These are phyloP conservation scores for Lasioglossum marginatum DNA, from an alignment of 2,888 invertebrate species.

Conservation along the genomic window DNA sequence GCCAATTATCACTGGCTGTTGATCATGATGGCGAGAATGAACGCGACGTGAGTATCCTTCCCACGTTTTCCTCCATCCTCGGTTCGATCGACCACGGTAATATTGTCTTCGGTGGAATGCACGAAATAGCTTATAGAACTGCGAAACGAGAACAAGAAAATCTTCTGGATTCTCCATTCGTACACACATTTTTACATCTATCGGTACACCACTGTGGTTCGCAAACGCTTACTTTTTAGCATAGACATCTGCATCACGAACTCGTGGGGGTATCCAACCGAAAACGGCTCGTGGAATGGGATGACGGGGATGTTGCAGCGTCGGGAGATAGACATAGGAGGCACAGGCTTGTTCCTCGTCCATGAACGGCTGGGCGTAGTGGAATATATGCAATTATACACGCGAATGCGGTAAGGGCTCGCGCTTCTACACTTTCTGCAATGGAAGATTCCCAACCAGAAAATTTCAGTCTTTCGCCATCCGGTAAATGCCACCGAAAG, in stretches of 20 bases:
- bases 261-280: slow-evolving; percentile 80
- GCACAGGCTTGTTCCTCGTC: slow-evolving; percentile 86
- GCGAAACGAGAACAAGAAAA: not conserved
- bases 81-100: not conserved
- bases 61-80: not conserved
- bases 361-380: slow-evolving; percentile 87
- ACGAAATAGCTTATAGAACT: not conserved
- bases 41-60: slow-evolving; percentile 78
- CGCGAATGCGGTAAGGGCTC: slow-evolving; percentile 86
- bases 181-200: not conserved
- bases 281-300: slow-evolving; percentile 81
- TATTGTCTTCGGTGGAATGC: not conserved
- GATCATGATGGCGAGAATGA: slow-evolving; percentile 79
- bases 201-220: not conserved
- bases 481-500: not conserved
- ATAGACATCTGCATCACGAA: slow-evolving; percentile 69
- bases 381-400: slow-evolving; percentile 89
- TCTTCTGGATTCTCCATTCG: not conserved
- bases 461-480: not conserved
- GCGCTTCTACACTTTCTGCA: not conserved
- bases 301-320: slow-evolving; percentile 80
- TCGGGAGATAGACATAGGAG: slow-evolving; percentile 82
- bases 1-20: slow-evolving; percentile 78
- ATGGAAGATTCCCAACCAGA: not conserved
- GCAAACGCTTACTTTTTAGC: slow-evolving; percentile 53